Evolutionary conservation across 2,797 vertebrate species (phyloP).

Genomic region (Dendrocincla tyrannina): DNA sequence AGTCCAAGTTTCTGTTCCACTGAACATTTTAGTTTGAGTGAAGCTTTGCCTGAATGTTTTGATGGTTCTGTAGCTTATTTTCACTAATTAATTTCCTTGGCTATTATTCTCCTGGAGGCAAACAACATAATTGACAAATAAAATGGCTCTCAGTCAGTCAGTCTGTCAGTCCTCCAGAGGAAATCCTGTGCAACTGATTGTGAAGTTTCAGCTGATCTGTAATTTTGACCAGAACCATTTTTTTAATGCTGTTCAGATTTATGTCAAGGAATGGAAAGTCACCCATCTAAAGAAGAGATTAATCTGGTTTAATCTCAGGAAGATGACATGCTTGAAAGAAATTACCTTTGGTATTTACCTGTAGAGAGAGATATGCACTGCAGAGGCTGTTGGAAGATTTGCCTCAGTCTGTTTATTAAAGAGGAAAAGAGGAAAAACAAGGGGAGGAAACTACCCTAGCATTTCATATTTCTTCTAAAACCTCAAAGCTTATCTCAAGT

Average conservation of each 20-base stretch:
- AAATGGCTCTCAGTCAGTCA: slow-evolving; percentile 15
- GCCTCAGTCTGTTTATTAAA: background rate
- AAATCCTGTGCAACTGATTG: slow-evolving; percentile 3
- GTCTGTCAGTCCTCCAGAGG: background rate
- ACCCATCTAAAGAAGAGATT: slow-evolving; percentile 9
- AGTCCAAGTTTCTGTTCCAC: slow-evolving; percentile 51
- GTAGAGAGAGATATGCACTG: background rate
- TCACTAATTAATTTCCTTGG: slow-evolving; percentile 61
- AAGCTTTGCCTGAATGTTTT: slow-evolving; percentile 59
- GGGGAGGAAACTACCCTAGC: background rate
- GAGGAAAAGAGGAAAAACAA: background rate
- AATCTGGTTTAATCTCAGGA: slow-evolving; percentile 1
- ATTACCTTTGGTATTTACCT: background rate
- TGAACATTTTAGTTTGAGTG: slow-evolving; percentile 49
- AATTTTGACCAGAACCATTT: background rate
- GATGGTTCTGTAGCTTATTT: slow-evolving; percentile 60
- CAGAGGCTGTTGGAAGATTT: background rate
- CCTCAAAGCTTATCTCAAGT: slow-evolving; percentile 13
- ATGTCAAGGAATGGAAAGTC: slow-evolving; percentile 24
- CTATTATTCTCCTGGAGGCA: slow-evolving; percentile 41
- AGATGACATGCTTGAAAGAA: background rate
- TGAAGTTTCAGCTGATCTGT: slow-evolving; percentile 24
- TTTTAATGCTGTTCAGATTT: slow-evolving; percentile 8
- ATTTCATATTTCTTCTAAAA: slow-evolving; percentile 47
- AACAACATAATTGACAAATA: slow-evolving; percentile 58